These are phyloP conservation scores for Tenthredo mesomela DNA, from an alignment of 2,888 invertebrate genomes.

Conservation along the genomic window DNA sequence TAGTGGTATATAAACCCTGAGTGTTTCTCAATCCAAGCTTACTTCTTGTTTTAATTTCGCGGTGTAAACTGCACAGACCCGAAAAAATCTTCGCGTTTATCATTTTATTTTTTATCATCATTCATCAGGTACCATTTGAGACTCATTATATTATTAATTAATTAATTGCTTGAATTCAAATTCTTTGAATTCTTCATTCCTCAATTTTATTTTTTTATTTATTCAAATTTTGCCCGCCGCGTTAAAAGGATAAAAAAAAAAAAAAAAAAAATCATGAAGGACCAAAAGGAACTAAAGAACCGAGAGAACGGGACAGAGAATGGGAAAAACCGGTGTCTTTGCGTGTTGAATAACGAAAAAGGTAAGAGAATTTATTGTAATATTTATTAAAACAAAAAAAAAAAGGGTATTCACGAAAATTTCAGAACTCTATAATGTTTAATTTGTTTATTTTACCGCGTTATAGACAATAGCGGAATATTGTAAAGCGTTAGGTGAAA, in stretches of 20 bases:
- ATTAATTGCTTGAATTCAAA: no score
- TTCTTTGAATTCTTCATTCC: background rate
- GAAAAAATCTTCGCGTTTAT: conserved; percentile 6
- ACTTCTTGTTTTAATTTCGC: conserved; percentile 43
- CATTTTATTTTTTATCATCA: no score
- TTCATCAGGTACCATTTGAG: background rate
- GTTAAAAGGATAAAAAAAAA: background rate
- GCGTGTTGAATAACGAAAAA: conserved; percentile 19
- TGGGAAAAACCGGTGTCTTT: conserved; percentile 44
- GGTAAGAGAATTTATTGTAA: background rate
- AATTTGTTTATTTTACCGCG: background rate
- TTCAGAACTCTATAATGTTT: background rate
- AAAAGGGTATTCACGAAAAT: background rate
- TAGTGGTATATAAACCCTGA: conserved; percentile 49
- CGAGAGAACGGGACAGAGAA: conserved; percentile 48
- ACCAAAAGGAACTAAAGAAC: conserved; percentile 50
- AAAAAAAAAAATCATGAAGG: conserved; percentile 43
- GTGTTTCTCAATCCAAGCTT: conserved; percentile 47
- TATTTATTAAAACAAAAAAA: no score
- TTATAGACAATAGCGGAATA: background rate
- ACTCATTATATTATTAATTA: background rate
- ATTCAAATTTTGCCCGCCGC: background rate
- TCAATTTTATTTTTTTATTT: background rate
- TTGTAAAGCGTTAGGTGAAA: background rate
- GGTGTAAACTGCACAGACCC: conserved; percentile 35